A percentile compares a stretch with the other conserved stretches of the same genome.
Evolutionary conservation across 2,113 vertebrate genomes (phyloP).

Genomic region (Hypanus sabinus): DNA sequence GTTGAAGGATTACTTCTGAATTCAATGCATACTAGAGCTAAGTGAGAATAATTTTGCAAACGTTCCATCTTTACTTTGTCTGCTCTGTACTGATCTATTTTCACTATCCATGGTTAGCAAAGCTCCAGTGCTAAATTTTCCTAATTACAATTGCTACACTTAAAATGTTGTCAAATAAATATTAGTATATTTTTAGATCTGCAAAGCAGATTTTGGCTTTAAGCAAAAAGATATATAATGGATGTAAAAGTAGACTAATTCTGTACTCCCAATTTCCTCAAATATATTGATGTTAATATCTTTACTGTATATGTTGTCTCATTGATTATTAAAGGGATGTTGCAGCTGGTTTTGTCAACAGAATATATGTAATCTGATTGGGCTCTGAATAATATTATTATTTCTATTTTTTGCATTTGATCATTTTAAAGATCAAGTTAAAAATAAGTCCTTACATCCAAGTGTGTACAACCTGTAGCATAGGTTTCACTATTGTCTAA

Average conservation of each 20-base stretch:
- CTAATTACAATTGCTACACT: neutral
- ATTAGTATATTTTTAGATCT: neutral
- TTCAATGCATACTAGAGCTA: neutral
- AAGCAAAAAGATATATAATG: neutral
- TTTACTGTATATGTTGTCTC: neutral
- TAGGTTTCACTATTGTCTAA: neutral
- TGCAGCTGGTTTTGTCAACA: neutral
- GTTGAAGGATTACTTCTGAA: neutral
- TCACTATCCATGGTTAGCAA: neutral
- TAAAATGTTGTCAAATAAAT: neutral
- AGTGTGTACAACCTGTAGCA: neutral
- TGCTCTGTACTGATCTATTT: neutral
- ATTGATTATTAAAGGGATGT: neutral
- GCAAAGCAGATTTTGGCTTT: neutral
- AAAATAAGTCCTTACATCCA: neutral
- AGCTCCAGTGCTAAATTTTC: neutral
- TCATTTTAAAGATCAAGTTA: neutral
- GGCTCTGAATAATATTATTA: neutral
- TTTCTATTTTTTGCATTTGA: neutral
- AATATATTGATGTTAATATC: neutral
- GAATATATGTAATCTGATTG: neutral
- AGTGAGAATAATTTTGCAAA: neutral
- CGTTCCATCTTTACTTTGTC: neutral
- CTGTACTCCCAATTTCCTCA: neutral
- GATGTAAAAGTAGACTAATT: neutral